Base-by-base conservation (phyloP, 2,888 invertebrate species). In the Apamea sordens region DNA sequence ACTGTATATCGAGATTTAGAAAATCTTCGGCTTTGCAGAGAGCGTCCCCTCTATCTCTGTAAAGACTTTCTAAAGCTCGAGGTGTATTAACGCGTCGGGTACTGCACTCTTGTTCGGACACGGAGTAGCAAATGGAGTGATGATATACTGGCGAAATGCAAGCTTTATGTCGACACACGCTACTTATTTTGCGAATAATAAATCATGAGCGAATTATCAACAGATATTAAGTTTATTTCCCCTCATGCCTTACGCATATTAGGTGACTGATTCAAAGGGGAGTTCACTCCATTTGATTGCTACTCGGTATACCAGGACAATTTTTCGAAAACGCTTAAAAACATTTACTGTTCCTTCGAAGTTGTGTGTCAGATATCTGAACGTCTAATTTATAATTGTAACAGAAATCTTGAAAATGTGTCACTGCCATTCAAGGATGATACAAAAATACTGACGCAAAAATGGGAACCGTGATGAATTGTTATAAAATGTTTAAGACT, bases 101-200 rank as follows among this genome's bases (percentile, higher is more conserved):
- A 59, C 65, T 75, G 56, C 18, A 36, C 32, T 53, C 7, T 61
- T 81, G 47, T 81, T 59, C 47, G 59, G 56, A 28, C 44, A 68
- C 44, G 8, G 36, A 75, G 50, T 82, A 61, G 24, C 67, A 68
- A 76, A 76, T 82, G 21, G 67, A 82, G 80, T 82, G 24, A 44
- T 44, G 8, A 53, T 53, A 59, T n/a, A n/a, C 28, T 32, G 18
- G 24, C 21, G 18, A 75, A 50, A 28, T 76, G 65, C 18, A 53
- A 82, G 41, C 50, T 65, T 47, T 21, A 67, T 64, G 32, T 53
- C 53, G 13, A 18, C 28, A 32, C 1, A 18, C 24, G 24, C 41
- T 41, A 53, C 53, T 75, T 61, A 36, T 28, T 53, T 63, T 36
- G 7, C 0, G 0, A 61, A 15, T 68, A 28, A 59, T 59, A n/a